Evolutionary conservation across 2,888 invertebrate genomes (phyloP).

Genomic region (Anorthoa munda): DNA sequence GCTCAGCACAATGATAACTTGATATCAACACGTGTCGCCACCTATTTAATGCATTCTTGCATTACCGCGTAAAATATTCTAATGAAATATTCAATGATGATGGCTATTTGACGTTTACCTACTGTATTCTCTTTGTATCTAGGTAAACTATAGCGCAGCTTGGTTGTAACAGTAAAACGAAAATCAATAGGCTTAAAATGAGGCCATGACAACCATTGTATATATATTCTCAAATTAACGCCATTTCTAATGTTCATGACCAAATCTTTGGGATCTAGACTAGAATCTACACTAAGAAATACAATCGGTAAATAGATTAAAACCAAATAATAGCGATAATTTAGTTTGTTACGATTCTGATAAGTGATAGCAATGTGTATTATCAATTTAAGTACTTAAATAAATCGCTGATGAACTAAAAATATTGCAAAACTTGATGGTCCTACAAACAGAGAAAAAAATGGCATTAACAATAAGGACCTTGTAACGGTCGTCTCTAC

Average conservation of each 20-base stretch:
- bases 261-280: background rate
- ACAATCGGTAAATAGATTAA: conserved; percentile 22
- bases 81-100: conserved; percentile 3
- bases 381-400: conserved; percentile 14
- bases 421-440: background rate
- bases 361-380: conserved; percentile 27
- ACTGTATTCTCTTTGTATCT: background rate
- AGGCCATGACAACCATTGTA: conserved; percentile 47
- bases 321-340: conserved; percentile 21
- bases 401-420: conserved; percentile 13
- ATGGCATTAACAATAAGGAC: conserved; percentile 18
- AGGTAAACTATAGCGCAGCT: background rate
- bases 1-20: conserved; percentile 56
- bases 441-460: conserved; percentile 22
- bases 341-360: conserved; percentile 25
- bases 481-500: conserved; percentile 49
- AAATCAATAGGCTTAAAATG: conserved; percentile 43
- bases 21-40: conserved; percentile 49
- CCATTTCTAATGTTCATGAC: conserved; percentile 23
- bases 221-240: conserved; percentile 22
- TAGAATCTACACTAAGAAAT: conserved; percentile 5
- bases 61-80: conserved; percentile 29
- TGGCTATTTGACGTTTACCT: background rate
- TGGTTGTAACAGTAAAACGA: conserved; percentile 36
- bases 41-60: conserved; percentile 52